Percentiles rank a stretch among this genome's conserved stretches.
Evolutionary conservation across 1,140 invertebrate species (phyloP).

Genomic region (Drosophila paulistorum): DNA sequence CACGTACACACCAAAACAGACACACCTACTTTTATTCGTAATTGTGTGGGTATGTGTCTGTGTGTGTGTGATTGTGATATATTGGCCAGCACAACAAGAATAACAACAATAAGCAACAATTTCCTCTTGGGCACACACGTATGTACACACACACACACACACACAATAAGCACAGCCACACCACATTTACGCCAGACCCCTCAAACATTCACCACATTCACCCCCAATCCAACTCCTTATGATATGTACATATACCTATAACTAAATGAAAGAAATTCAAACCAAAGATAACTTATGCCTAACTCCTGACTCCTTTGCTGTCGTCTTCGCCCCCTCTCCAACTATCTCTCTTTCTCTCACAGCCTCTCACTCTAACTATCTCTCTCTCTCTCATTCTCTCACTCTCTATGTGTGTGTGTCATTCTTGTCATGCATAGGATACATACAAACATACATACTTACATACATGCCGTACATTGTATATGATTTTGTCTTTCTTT

Average conservation of each 20-base stretch:
- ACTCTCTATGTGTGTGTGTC: not conserved
- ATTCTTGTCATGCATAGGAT: conserved; percentile 44
- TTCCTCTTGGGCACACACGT: not conserved
- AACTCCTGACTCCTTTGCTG: conserved; percentile 32
- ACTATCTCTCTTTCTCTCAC: not conserved
- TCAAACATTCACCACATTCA: conserved; percentile 4
- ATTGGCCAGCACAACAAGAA: conserved; percentile 8
- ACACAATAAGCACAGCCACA: conserved; percentile 26
- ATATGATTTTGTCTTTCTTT: conserved; percentile 48
- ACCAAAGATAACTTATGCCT: conserved; percentile 22
- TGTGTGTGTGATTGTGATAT: not conserved
- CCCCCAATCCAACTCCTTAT: conserved; percentile 13
- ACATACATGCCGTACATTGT: conserved; percentile 29
- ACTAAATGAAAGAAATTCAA: conserved; percentile 21
- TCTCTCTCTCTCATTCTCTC: not conserved
- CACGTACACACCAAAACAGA: conserved; percentile 17
- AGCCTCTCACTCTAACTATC: not conserved
- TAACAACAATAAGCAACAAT: conserved; percentile 13
- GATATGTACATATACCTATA: conserved; percentile 12
- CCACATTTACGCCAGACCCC: conserved; percentile 21
- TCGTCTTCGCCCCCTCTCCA: not conserved
- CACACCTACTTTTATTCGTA: not conserved
- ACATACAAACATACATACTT: conserved; percentile 39
- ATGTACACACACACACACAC: conserved; percentile 5
- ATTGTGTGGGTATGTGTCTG: not conserved